phyloP scores from a whole-genome alignment of 2,113 vertebrate genomes.

The Cygnus atratus region DNA sequence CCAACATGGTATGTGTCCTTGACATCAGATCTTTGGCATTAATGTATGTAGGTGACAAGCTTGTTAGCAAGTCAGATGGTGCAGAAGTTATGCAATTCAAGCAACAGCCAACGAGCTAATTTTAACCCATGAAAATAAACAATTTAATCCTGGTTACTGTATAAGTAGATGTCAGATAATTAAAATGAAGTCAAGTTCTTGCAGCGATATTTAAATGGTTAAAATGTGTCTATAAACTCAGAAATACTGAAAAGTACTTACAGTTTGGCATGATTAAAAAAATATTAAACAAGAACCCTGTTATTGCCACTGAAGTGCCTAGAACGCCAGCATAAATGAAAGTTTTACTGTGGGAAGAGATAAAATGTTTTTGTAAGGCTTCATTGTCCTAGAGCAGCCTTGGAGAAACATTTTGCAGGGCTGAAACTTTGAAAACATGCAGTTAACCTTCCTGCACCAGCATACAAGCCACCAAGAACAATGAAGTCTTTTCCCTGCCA shows the following conservation, averaged over 20 bases:
- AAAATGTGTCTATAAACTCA: background rate
- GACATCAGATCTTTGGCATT: conserved; percentile 33
- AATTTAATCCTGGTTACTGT: background rate
- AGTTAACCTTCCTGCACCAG: background rate
- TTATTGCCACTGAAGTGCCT: background rate
- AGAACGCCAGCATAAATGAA: background rate
- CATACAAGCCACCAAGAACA: background rate
- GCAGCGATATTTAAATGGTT: background rate
- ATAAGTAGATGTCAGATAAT: background rate
- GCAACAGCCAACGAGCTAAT: background rate
- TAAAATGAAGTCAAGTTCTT: background rate
- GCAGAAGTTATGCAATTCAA: conserved; percentile 1
- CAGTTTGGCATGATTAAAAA: background rate
- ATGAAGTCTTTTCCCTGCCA: background rate
- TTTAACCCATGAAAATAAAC: background rate
- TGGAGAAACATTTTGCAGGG: background rate
- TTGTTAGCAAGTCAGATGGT: background rate
- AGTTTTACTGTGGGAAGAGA: background rate
- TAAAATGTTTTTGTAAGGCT: background rate
- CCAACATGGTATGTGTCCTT: background rate
- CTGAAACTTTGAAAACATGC: background rate
- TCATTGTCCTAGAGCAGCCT: background rate
- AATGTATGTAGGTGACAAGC: background rate
- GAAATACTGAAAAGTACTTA: background rate
- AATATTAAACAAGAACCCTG: background rate